Evolutionary conservation across 2,888 invertebrate species (phyloP), one percentile per base, ranked within the genome.

Genomic region (Amorpha juglandis): DNA sequence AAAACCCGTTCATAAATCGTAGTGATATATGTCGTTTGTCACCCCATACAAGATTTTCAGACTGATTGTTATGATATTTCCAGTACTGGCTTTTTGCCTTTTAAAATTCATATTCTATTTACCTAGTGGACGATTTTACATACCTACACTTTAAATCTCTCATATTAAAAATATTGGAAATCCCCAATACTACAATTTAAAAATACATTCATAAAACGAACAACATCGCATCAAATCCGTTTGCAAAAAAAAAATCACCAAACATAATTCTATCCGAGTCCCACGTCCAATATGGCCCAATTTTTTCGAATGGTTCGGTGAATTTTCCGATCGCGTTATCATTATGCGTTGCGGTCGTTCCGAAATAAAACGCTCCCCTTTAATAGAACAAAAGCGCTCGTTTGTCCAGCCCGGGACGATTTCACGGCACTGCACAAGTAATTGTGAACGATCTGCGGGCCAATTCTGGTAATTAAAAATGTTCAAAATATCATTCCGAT

Each of bases 361-460:
- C 53, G 35, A n/a, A 53, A 53, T 53, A 42, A 58, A 42, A 58
- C 42, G 58, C 19, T 42, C 42, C 58, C 55, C 58, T 58, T 38
- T 58, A 58, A 58, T 58, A 58, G 58, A 58, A 58, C 58, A 58
- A 42, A 58, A 58, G 58, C 58, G 38, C 38, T 58, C 58, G 19
- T 58, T 58, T 38, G 55, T 58, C 42, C 58, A 42, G 4, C 38
- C 42, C 9, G 42, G 42, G 19, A 58, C 38, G 42, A 42, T 42
- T 58, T 58, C 19, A 19, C 42, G 19, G 38, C 19, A 16, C 35
- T 33, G 11, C 8, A 38, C 55, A 9, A 55, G 55, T 53, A 53
- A 53, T 53, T 53, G 53, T 53, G 53, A 35, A n/a, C 53, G 33
- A 53, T 53, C 33, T 35, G n/a, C n/a, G n/a, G n/a, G n/a, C n/a